Percentiles rank a stretch among this genome's conserved stretches.
Evolutionary conservation across 2,888 invertebrate species (phyloP).

Genomic region (Ophonus ardosiacus): DNA sequence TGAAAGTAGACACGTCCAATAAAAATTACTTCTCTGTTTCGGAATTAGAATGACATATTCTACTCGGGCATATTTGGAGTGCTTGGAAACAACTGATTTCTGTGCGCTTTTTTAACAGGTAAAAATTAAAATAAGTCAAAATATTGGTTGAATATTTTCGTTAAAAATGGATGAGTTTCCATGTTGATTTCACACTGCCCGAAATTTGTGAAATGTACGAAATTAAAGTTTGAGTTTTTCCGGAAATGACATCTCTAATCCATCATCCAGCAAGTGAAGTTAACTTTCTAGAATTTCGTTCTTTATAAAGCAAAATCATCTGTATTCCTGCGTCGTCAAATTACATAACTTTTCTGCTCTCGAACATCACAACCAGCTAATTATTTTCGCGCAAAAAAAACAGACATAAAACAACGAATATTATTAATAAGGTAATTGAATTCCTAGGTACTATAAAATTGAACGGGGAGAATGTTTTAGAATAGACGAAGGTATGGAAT

Average conservation of each 20-base stretch:
- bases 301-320: constrained; percentile 25
- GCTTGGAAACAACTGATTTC: too few relatives aligned
- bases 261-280: constrained; percentile 12
- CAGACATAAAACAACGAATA: background rate
- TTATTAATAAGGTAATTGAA: background rate
- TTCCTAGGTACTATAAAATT: background rate
- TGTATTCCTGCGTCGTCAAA: constrained; percentile 8
- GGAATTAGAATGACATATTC: too few relatives aligned
- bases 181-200: constrained; percentile 8
- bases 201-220: background rate
- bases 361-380: background rate
- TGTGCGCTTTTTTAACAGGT: too few relatives aligned
- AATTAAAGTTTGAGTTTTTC: constrained; percentile 7
- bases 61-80: too few relatives aligned
- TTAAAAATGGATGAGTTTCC: background rate
- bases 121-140: too few relatives aligned
- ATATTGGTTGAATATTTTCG: background rate
- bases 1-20: too few relatives aligned
- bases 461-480: background rate
- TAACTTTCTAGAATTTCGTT: constrained; percentile 9
- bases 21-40: too few relatives aligned
- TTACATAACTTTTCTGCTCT: constrained; percentile 4
- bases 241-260: constrained; percentile 6
- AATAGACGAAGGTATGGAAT: background rate
- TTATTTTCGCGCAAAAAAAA: background rate